These are phyloP conservation scores for Patiria pectinifera DNA, from an alignment of 53 echinoderm and acorn worm species.

Conservation along the genomic window DNA sequence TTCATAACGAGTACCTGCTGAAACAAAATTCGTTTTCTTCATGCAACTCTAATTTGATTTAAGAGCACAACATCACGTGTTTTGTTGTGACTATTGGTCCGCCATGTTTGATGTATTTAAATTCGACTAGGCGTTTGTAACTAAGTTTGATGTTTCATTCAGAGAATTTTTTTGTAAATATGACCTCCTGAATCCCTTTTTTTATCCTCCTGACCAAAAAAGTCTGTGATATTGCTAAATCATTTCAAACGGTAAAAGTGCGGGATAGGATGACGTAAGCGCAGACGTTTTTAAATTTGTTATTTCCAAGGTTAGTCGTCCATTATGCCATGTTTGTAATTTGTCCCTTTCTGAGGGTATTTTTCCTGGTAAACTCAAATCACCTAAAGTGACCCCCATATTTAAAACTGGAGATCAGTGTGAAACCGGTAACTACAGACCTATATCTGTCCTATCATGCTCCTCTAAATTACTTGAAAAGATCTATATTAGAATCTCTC, in stretches of 20 bases:
- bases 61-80: too few relatives aligned
- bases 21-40: too few relatives aligned
- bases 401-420: slow-evolving; percentile 11
- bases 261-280: not conserved
- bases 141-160: not conserved
- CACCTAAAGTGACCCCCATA: not conserved
- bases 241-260: not conserved
- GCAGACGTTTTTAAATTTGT: not conserved
- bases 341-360: not conserved
- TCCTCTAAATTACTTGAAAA: not conserved
- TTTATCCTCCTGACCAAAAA: too few relatives aligned
- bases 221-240: not conserved
- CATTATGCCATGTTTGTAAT: slow-evolving; percentile 20
- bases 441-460: not conserved
- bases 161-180: not conserved
- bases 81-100: too few relatives aligned
- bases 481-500: too few relatives aligned
- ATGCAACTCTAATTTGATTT: too few relatives aligned
- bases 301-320: not conserved
- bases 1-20: too few relatives aligned
- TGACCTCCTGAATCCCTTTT: not conserved
- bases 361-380: slow-evolving; percentile 11
- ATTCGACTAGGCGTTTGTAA: too few relatives aligned
- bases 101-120: too few relatives aligned
- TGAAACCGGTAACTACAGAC: not conserved